phyloP scores from a whole-genome alignment of 2,888 invertebrate species.

The Prenolepis imparis region DNA sequence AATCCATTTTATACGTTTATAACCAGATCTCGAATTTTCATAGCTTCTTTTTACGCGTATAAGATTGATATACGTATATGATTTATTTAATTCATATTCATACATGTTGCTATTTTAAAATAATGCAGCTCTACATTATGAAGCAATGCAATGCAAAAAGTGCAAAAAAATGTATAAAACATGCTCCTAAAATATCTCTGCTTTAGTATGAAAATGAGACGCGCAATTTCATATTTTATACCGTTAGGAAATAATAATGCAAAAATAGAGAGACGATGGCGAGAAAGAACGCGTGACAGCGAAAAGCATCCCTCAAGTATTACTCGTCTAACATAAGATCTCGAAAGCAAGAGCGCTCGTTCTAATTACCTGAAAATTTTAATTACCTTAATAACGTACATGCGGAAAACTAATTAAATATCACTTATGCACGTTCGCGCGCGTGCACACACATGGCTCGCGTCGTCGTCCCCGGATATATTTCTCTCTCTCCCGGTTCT shows the following conservation, averaged over 20 bases:
- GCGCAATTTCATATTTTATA: slow-evolving; percentile 2
- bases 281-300: too few species aligned
- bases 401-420: slow-evolving; percentile 34
- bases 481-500: slow-evolving; percentile 1
- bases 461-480: background rate
- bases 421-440: slow-evolving; percentile 26
- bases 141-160: background rate
- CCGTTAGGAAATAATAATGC: background rate
- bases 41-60: background rate
- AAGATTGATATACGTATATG: background rate
- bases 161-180: background rate
- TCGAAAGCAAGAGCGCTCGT: background rate
- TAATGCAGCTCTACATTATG: background rate
- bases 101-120: background rate
- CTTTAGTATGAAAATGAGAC: background rate
- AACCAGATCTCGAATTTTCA: background rate
- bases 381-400: background rate
- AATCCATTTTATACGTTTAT: slow-evolving; percentile 17
- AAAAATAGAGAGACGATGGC: background rate
- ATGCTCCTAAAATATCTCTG: background rate
- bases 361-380: slow-evolving; percentile 21
- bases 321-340: slow-evolving; percentile 1
- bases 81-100: slow-evolving; percentile 1
- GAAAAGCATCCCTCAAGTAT: background rate
- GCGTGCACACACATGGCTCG: background rate